Base-by-base conservation (phyloP, 2,797 vertebrate genomes). In the Nannoperca obscura region DNA sequence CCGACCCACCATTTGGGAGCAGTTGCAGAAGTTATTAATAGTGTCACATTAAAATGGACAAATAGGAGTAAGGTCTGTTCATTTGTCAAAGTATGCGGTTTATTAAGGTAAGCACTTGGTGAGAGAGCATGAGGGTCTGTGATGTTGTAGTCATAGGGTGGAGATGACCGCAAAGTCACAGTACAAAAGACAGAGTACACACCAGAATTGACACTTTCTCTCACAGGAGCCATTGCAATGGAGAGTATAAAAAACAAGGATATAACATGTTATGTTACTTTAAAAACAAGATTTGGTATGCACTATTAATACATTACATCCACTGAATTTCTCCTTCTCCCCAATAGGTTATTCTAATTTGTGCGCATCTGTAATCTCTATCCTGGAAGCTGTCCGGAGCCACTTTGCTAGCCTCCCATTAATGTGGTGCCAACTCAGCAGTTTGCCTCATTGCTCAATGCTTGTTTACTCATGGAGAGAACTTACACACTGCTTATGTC, bases 401-500 rank as follows among this genome's bases (percentile, higher is more conserved):
- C 76, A 65, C 85, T 85, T 83, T 44, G 42, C 78, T 42, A 59
- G 79, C 69, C 71, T 85, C 77, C 84, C 66, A 71, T 89, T 82
- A 88, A 40, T 3, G 76, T 75, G 82, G 13, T 72, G 86, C 87
- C 84, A 83, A 92, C 87, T 89, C 78, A 78, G 86, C 81, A 87
- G 67, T 77, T 52, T 77, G 83, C 73, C 81, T 89, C 85, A 85
- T 83, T 88, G 85, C 79, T 86, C 74, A 87, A 83, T 5, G 74
- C 76, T 68, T 86, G 80, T 92, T 93, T 89, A 84, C 84, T 93
- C 88, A 27, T 42, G 59, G 71, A 85, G 81, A 81, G 84, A 86
- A 90, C 76, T 32, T 82, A 67, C 82, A 76, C 65, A 58, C 63
- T 53, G 73, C 77, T 73, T 64, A 74, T 89, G 88, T 92, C 86